A percentile compares a stretch with the other conserved stretches of the same genome.
These are phyloP conservation scores for Metridium senile DNA, from an alignment of 92 coral and sea anemone genomes.

Conservation along the genomic window DNA sequence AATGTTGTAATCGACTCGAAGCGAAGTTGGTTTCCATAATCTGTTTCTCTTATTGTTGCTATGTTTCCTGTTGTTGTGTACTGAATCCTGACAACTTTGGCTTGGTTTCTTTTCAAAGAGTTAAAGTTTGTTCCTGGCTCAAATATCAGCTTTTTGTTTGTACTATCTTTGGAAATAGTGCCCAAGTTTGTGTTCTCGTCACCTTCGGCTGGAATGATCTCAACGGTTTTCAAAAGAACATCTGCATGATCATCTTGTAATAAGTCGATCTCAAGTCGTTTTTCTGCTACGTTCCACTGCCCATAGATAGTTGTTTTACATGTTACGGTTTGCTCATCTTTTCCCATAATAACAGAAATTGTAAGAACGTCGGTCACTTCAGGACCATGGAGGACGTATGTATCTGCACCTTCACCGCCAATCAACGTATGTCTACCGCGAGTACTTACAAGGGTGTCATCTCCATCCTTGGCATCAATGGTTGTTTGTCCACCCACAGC, in stretches of 20 bases:
- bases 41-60: constrained; percentile 17
- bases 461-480: constrained; percentile 26
- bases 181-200: constrained; percentile 20
- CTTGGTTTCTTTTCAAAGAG: constrained; percentile 13
- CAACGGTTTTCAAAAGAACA: constrained; percentile 23
- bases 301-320: constrained; percentile 37
- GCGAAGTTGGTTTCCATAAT: constrained; percentile 23
- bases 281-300: constrained; percentile 3
- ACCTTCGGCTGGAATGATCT: constrained; percentile 22
- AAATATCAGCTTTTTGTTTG: constrained; percentile 19
- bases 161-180: constrained; percentile 2
- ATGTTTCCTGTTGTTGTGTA: constrained; percentile 33
- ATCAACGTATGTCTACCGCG: constrained; percentile 28
- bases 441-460: constrained; percentile 32
- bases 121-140: constrained; percentile 23
- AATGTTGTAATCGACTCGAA: constrained; percentile 14
- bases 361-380: constrained; percentile 19
- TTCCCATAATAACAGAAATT: constrained; percentile 24
- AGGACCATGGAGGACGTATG: constrained; percentile 29
- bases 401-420: constrained; percentile 28
- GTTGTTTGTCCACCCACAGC: constrained; percentile 32
- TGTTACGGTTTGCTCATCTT: constrained; percentile 9
- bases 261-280: constrained; percentile 20
- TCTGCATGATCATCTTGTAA: constrained; percentile 19
- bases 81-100: constrained; percentile 13